Evolutionary conservation across 1,140 invertebrate genomes (phyloP), one percentile per base, ranked within the genome.

Genomic region (Nebria ingens): DNA sequence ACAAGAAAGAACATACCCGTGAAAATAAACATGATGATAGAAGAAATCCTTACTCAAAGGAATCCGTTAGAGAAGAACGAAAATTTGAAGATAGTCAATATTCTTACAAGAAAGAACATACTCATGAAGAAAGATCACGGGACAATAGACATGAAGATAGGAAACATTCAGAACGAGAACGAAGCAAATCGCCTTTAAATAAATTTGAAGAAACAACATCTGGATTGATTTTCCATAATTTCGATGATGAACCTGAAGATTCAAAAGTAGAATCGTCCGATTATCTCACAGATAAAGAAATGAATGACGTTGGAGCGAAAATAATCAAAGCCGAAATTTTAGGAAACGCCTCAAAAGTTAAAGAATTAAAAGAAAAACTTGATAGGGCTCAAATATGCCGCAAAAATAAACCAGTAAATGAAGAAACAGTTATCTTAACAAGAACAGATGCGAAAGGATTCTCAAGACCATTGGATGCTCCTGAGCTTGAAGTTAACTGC

Each of bases 311-410:
- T 11, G 89, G 83, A 19, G 90, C 92, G 13, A 92, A 88, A 74
- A 80, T 93, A 57, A 71, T 96, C 0, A 93, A 93, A 75, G 93
- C 93, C 21, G 91, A 96, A 79, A 81, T 93, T 58, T 80, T 93
- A 75, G 92, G 91, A 38, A 84, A 96, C 69, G 70, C 68, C 53
- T 77, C 79, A 59, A 65, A 88, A 53, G 84, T 83, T 1, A 63
- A 68, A 22, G 76, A 89, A 64, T 71, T 96, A 3, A 91, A 91
- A 74, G 55, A 64, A 3, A 82, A 93, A 71, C 70, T 95, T 38
- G 81, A 89, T 58, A 72, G 71, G 20, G 88, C 89, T 0, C 78
- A 82, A 62, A 72, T 80, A 62, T 71, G 68, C 45, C 72, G 15
- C 77, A 79, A 60, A 70, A 76, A 59, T 71, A 74, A 62, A 66